Evolutionary conservation across 2,888 invertebrate genomes (phyloP).

Genomic region (Baccha elongata): DNA sequence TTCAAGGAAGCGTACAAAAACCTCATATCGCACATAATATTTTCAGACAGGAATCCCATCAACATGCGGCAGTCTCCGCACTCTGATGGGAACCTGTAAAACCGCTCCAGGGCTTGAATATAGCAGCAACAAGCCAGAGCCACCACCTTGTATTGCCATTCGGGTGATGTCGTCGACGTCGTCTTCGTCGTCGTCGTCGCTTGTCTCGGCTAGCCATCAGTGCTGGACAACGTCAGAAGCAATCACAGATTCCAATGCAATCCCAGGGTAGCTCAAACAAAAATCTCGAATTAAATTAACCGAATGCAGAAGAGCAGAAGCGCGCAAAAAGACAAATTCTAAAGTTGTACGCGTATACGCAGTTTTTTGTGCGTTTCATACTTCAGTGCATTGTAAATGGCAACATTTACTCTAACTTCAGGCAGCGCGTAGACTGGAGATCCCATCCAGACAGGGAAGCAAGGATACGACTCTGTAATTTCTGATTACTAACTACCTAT

Average conservation of each 20-base stretch:
- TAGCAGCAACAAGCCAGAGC: conserved; percentile 33
- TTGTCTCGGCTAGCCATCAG: conserved; percentile 58
- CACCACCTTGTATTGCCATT: conserved; percentile 25
- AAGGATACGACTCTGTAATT: conserved; percentile 69
- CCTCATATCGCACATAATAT: conserved; percentile 73
- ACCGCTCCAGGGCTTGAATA: conserved; percentile 51
- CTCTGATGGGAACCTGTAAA: conserved; percentile 64
- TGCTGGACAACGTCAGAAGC: conserved; percentile 63
- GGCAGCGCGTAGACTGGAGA: conserved; percentile 42
- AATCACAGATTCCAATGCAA: conserved; percentile 73
- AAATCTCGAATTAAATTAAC: conserved; percentile 73
- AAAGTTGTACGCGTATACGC: conserved; percentile 71
- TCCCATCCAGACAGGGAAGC: conserved; percentile 9
- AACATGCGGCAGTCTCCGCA: conserved; percentile 37
- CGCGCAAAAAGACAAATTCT: conserved; percentile 70
- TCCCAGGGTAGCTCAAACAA: conserved; percentile 69
- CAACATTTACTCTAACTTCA: conserved; percentile 57
- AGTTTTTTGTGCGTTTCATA: conserved; percentile 46
- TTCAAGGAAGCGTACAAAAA: conserved; percentile 69
- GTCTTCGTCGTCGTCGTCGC: conserved; percentile 34
- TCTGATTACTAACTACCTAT: conserved; percentile 69
- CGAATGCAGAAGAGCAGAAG: conserved; percentile 48
- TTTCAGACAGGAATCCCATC: conserved; percentile 73
- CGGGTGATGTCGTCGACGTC: conserved; percentile 16
- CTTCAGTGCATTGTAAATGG: conserved; percentile 39